Evolutionary conservation across 2,888 invertebrate species (phyloP).

Genomic region (Eumerus sabulonum): DNA sequence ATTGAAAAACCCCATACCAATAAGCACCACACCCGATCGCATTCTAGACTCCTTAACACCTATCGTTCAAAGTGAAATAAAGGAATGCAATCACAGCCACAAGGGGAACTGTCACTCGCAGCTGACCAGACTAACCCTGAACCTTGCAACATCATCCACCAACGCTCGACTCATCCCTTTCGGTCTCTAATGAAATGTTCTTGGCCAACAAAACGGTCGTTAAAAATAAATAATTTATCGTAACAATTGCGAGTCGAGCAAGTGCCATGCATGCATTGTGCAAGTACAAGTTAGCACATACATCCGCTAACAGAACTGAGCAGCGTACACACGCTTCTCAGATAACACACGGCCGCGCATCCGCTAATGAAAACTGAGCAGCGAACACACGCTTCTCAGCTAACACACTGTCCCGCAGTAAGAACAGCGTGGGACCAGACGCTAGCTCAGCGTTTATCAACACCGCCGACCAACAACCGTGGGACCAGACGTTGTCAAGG

Average conservation of each 20-base stretch:
- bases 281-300: slow-evolving; percentile 12
- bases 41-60: slow-evolving; percentile 11
- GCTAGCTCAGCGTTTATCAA: too few relatives aligned
- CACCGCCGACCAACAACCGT: too few relatives aligned
- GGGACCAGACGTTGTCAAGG: too few relatives aligned
- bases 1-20: too few relatives aligned
- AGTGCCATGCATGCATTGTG: neutral
- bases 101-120: slow-evolving; percentile 33
- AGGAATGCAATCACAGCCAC: slow-evolving; percentile 37
- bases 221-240: slow-evolving; percentile 63
- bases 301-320: too few relatives aligned
- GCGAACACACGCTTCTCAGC: too few relatives aligned
- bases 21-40: neutral
- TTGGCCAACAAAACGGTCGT: slow-evolving; percentile 55
- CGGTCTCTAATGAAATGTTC: slow-evolving; percentile 14
- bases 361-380: too few relatives aligned
- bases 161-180: neutral
- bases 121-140: slow-evolving; percentile 63
- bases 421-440: too few relatives aligned
- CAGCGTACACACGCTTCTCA: too few relatives aligned
- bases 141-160: slow-evolving; percentile 45
- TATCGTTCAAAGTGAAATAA: slow-evolving; percentile 14
- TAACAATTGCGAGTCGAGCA: slow-evolving; percentile 45
- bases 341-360: too few relatives aligned
- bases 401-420: too few relatives aligned